Conservation (phyloP, 2,888 invertebrate genomes). For the Vannuccia rotundouncinata region DNA sequence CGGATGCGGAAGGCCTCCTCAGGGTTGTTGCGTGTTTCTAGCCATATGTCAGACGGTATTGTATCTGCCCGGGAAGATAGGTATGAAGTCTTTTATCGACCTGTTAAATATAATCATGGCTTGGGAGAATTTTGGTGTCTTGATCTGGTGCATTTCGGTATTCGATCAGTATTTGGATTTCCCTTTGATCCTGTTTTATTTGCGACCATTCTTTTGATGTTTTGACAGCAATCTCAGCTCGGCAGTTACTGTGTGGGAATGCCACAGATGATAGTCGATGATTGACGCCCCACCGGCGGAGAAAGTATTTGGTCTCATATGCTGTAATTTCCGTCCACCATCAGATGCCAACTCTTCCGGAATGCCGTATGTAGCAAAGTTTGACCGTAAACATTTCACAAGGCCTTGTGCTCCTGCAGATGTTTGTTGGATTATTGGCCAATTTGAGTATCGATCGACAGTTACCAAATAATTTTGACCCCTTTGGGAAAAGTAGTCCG, state of each 20-base stretch:
- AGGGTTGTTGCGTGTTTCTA: conserved; percentile 17
- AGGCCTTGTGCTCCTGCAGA: conserved; percentile 27
- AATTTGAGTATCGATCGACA: conserved; percentile 31
- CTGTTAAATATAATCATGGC: conserved; percentile 35
- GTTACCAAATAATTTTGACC: conserved; percentile 27
- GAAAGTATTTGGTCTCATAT: not conserved
- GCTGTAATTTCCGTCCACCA: conserved; percentile 17
- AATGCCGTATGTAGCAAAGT: conserved; percentile 31
- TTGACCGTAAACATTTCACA: not conserved
- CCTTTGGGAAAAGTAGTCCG: conserved; percentile 25
- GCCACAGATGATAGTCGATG: conserved; percentile 45
- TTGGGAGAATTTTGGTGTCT: conserved; percentile 35
- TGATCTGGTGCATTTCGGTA: conserved; percentile 14
- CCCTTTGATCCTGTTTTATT: conserved; percentile 42
- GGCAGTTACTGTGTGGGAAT: conserved; percentile 44
- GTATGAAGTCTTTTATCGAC: conserved; percentile 35
- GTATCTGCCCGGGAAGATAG: conserved; percentile 33
- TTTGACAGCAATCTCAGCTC: conserved; percentile 44
- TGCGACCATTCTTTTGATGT: conserved; percentile 44
- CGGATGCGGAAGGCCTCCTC: conserved; percentile 8
- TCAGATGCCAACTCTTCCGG: conserved; percentile 28
- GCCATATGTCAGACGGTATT: too few relatives aligned
- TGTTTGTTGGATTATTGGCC: conserved; percentile 16
- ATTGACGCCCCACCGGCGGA: conserved; percentile 43
- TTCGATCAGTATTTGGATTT: conserved; percentile 24